Evolutionary conservation across 1,140 invertebrate species (phyloP).

Genomic region (Campoletis sonorensis): DNA sequence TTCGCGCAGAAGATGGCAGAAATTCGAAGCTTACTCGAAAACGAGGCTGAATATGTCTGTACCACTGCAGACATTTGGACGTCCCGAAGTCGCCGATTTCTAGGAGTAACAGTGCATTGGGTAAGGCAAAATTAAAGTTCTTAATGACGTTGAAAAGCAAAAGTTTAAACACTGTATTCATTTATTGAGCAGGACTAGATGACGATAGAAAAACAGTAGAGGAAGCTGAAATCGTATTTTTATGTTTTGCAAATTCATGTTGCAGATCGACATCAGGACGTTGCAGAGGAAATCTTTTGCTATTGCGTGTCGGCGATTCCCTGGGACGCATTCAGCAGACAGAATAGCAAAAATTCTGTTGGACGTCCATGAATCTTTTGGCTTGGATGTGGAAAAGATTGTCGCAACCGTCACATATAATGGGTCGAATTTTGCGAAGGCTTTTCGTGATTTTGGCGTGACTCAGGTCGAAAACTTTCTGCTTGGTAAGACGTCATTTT

Average conservation of each 20-base stretch:
- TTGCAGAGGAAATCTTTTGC: conserved; percentile 46
- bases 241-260: background rate
- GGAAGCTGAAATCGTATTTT: background rate
- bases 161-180: background rate
- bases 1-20: background rate
- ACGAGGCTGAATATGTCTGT: conserved; percentile 33
- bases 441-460: conserved; percentile 53
- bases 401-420: conserved; percentile 56
- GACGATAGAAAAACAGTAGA: background rate
- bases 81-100: conserved; percentile 30
- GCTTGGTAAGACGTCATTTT: conserved; percentile 17
- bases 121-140: conserved; percentile 15
- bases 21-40: background rate
- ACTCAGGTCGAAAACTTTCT: conserved; percentile 3
- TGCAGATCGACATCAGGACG: conserved; percentile 40
- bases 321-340: conserved; percentile 2
- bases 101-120: conserved; percentile 44
- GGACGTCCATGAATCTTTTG: conserved; percentile 49
- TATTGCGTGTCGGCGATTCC: conserved; percentile 48
- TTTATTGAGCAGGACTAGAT: background rate
- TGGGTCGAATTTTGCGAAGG: conserved; percentile 56
- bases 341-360: conserved; percentile 1
- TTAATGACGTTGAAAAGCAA: background rate
- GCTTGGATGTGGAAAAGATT: conserved; percentile 52
- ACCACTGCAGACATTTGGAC: conserved; percentile 47